Conservation (phyloP, 2,797 vertebrate species). For the Gephyroberyx darwinii region DNA sequence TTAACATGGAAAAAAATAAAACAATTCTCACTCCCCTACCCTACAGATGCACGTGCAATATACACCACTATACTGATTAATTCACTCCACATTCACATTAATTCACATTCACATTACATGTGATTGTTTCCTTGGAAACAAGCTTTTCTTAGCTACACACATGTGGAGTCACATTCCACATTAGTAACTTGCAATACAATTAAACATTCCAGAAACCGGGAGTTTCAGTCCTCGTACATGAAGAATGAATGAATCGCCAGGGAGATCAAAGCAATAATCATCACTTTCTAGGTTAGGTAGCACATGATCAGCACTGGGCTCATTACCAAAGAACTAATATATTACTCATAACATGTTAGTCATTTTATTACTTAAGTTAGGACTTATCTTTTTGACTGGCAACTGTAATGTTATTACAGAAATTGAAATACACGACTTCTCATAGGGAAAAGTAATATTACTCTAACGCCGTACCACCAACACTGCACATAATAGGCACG, state of each 20-base stretch:
- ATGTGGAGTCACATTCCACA: conserved; percentile 35
- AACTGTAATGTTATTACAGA: background rate
- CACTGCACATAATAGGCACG: background rate
- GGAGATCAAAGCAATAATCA: conserved; percentile 34
- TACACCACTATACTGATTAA: conserved; percentile 41
- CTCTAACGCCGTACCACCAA: too few species aligned
- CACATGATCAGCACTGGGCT: background rate
- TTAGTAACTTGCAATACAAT: conserved; percentile 38
- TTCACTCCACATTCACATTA: conserved; percentile 46
- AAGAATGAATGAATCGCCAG: conserved; percentile 39
- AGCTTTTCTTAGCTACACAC: conserved; percentile 57
- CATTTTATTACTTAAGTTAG: background rate
- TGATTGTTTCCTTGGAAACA: conserved; percentile 76
- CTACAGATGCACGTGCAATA: conserved; percentile 25
- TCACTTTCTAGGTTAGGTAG: background rate
- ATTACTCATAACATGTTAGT: too few species aligned
- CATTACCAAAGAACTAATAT: too few species aligned
- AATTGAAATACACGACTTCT: background rate
- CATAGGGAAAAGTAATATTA: background rate
- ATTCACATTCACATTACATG: too few species aligned
- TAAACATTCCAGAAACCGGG: conserved; percentile 24
- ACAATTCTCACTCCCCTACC: conserved; percentile 26
- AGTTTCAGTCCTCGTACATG: conserved; percentile 7
- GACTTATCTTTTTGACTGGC: background rate
- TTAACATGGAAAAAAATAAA: conserved; percentile 18